Conservation (phyloP, 2,113 vertebrate genomes). For the Gorilla gorilla region DNA sequence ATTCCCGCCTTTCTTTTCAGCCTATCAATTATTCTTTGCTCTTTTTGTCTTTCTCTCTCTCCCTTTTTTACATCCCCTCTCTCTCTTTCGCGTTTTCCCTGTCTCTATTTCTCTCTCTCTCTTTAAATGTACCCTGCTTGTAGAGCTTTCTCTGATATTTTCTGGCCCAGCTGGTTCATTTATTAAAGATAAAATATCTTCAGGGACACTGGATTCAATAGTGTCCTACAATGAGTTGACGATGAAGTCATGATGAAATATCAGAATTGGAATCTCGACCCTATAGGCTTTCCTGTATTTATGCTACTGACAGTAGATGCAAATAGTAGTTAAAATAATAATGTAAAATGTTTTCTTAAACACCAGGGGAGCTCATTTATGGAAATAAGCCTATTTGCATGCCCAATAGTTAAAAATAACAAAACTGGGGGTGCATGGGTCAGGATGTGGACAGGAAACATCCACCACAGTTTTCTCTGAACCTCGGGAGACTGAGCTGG, state of each 20-base stretch:
- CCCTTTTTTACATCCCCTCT: too few species aligned
- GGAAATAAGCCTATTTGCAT: neutral
- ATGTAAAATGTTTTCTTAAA: neutral
- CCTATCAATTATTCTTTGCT: neutral
- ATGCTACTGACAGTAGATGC: neutral
- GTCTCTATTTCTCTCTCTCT: neutral
- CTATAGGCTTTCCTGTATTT: neutral
- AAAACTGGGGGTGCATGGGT: neutral
- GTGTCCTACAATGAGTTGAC: neutral
- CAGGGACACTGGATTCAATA: neutral
- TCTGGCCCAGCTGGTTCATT: neutral
- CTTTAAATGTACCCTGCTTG: neutral
- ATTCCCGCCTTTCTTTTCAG: too few species aligned
- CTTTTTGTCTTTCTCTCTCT: neutral
- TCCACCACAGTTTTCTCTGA: accelerated
- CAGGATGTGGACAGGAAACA: neutral
- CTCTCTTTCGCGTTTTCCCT: neutral
- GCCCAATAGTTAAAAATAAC: neutral
- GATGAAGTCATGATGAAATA: neutral
- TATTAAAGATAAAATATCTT: neutral
- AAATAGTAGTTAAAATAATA: neutral
- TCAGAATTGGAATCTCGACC: neutral
- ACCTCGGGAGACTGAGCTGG: neutral
- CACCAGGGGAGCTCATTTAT: neutral
- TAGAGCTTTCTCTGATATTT: neutral